phyloP scores from a whole-genome alignment of 2,888 invertebrate species.

The Brachyopa scutellaris region DNA sequence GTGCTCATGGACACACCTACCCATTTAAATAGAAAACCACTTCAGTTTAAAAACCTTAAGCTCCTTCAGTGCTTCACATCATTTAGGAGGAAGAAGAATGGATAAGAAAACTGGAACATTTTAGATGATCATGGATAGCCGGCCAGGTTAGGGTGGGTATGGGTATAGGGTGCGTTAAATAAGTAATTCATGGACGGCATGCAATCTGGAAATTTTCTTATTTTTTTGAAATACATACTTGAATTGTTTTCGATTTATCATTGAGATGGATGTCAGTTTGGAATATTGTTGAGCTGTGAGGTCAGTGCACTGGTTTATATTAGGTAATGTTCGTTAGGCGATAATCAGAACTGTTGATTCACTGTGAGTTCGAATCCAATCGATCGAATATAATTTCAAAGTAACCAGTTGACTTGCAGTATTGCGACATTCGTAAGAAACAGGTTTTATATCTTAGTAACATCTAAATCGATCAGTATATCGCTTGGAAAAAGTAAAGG shows the following conservation, averaged over 20 bases:
- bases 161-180: constrained; percentile 64
- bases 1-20: constrained; percentile 67
- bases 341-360: too few species aligned
- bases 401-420: too few species aligned
- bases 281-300: not conserved
- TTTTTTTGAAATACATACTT: constrained; percentile 43
- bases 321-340: too few species aligned
- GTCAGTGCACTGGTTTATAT: not conserved
- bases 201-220: constrained; percentile 67
- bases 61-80: constrained; percentile 40
- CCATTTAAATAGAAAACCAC: constrained; percentile 66
- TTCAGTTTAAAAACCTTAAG: constrained; percentile 39
- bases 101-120: constrained; percentile 39
- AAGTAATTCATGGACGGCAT: constrained; percentile 68
- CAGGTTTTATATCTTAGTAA: too few species aligned
- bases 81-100: constrained; percentile 43
- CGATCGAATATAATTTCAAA: too few species aligned
- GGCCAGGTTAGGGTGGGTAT: constrained; percentile 47
- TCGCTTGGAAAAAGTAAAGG: too few species aligned
- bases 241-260: constrained; percentile 58
- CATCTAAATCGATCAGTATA: too few species aligned
- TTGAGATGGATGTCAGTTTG: constrained; percentile 10
- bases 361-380: too few species aligned
- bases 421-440: too few species aligned
- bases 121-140: constrained; percentile 66